Percentiles rank a stretch among this genome's conserved stretches.
Conservation (phyloP, 2,113 vertebrate genomes). For the Oryzias woworae region DNA sequence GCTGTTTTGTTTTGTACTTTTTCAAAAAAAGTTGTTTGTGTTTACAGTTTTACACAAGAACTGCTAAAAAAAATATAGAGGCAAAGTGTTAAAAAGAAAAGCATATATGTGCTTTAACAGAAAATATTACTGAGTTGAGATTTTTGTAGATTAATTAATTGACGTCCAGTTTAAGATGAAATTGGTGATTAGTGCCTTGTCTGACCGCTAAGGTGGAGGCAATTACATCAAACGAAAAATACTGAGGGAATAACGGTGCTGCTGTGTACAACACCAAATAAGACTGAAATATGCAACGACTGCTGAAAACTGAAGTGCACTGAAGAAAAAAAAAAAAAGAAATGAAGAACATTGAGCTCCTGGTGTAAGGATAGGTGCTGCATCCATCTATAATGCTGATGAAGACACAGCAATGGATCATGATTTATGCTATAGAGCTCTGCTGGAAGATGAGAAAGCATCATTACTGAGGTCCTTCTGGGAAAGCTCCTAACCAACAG, state of each 20-base stretch:
- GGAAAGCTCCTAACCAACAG: slow-evolving; percentile 61
- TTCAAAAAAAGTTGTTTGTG: no score
- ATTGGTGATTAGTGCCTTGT: neutral
- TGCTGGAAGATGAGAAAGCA: slow-evolving; percentile 61
- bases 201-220: neutral
- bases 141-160: neutral
- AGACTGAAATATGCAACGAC: neutral
- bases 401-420: slow-evolving; percentile 49
- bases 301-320: neutral
- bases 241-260: neutral
- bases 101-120: no score
- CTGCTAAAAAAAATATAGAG: no score
- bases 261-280: neutral
- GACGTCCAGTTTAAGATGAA: neutral
- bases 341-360: slow-evolving; percentile 14
- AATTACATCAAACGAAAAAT: neutral
- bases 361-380: slow-evolving; percentile 11
- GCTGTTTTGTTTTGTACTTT: no score
- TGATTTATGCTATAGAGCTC: slow-evolving; percentile 39
- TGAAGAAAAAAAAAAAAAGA: neutral
- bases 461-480: slow-evolving; percentile 59
- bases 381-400: slow-evolving; percentile 38
- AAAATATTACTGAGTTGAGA: no score
- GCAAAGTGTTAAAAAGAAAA: no score
- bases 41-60: no score